These are phyloP conservation scores for Drosophila repleta DNA, from an alignment of 1,140 invertebrate species.

Conservation along the genomic window DNA sequence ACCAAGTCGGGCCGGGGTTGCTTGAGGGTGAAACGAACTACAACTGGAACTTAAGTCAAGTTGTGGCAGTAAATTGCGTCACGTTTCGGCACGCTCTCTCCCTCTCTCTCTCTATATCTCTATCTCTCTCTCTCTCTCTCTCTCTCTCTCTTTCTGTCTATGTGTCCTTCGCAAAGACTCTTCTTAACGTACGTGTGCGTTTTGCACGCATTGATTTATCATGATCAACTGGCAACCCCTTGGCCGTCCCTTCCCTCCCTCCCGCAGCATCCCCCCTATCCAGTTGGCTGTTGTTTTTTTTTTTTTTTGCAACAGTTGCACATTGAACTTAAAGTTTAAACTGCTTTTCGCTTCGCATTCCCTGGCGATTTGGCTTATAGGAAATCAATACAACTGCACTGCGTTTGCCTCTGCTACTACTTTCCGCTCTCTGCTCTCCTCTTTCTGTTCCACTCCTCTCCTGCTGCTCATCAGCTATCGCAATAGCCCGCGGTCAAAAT, in stretches of 20 bases:
- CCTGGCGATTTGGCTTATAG: conserved; percentile 47
- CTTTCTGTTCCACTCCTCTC: background rate
- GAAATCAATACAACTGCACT: conserved; percentile 79
- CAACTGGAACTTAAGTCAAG: conserved; percentile 75
- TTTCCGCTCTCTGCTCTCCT: background rate
- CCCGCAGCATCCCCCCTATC: background rate
- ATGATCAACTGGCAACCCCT: conserved; percentile 78
- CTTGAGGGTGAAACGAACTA: conserved; percentile 63
- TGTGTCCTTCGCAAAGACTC: conserved; percentile 14
- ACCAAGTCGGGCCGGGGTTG: conserved; percentile 46
- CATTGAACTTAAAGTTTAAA: conserved; percentile 75
- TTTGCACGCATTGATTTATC: conserved; percentile 82
- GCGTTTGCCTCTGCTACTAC: conserved; percentile 18
- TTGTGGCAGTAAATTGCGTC: conserved; percentile 81
- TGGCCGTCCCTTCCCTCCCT: conserved; percentile 19
- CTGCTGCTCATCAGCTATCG: conserved; percentile 73
- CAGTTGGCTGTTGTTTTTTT: background rate
- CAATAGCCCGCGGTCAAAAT: conserved; percentile 78
- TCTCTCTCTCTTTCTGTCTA: background rate
- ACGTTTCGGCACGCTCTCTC: conserved; percentile 71
- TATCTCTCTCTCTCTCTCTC: background rate
- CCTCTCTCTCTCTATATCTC: background rate
- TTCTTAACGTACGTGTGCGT: conserved; percentile 72
- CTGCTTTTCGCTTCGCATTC: conserved; percentile 44
- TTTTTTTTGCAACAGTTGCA: conserved; percentile 36